Percentiles rank a stretch among this genome's conserved stretches.
phyloP scores from a whole-genome alignment of 1,140 invertebrate genomes.

The Antheraea pernyi region DNA sequence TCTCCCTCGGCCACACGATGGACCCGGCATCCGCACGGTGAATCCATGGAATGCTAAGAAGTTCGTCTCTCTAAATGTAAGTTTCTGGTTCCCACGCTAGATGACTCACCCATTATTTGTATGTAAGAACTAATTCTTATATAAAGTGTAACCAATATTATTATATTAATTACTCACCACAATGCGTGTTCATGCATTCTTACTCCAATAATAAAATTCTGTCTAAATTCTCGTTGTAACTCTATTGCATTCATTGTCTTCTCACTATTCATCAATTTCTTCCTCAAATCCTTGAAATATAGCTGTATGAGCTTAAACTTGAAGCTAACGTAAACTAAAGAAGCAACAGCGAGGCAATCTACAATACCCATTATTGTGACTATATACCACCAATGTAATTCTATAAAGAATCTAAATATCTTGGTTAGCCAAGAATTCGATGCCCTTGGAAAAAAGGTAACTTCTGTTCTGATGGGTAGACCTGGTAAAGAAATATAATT shows the following conservation, averaged over 20 bases:
- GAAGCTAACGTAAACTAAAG: conserved; percentile 32
- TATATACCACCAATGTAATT: conserved; percentile 44
- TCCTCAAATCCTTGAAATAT: conserved; percentile 34
- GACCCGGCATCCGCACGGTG: too few species aligned
- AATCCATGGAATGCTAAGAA: too few species aligned
- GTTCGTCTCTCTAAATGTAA: too few species aligned
- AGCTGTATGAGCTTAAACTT: conserved; percentile 42
- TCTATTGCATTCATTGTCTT: conserved; percentile 26
- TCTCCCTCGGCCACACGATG: too few species aligned
- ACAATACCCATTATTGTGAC: conserved; percentile 38
- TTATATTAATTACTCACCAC: conserved; percentile 24
- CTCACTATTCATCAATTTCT: conserved; percentile 9
- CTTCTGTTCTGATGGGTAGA: conserved; percentile 45
- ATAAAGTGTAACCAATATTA: too few species aligned
- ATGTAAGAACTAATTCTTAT: too few species aligned
- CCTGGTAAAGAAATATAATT: conserved; percentile 27
- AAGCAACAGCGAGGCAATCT: conserved; percentile 34
- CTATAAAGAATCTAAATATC: conserved; percentile 32
- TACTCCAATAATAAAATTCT: conserved; percentile 39
- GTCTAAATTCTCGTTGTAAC: neutral
- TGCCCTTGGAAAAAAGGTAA: conserved; percentile 32
- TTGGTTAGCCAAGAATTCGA: conserved; percentile 30
- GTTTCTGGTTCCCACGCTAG: too few species aligned
- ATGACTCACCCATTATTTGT: too few species aligned
- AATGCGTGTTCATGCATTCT: conserved; percentile 41